Evolutionary conservation across 2,888 invertebrate genomes (phyloP), one percentile per base, ranked within the genome.

Genomic region (Bimastos eiseni): DNA sequence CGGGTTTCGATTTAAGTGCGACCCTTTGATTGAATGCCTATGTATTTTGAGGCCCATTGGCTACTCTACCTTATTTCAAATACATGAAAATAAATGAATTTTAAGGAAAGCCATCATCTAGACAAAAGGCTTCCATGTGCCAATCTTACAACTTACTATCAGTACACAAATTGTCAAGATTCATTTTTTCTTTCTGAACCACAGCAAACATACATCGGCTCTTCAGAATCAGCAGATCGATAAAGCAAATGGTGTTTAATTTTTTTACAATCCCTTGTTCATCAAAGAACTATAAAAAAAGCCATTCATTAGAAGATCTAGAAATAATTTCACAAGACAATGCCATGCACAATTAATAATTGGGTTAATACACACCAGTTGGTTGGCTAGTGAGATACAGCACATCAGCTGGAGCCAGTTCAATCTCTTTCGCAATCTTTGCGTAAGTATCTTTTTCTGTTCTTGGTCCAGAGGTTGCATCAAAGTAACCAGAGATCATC

Each of bases 341-440:
- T 70, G 70, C n/a, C n/a, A 11, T n/a, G n/a, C 30, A 70, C 30
- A 70, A 70, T 70, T 70, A 8, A 70, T 30, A 70, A 70, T 70
- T 70, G n/a, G 24, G 55, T 55, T 55, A 38, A 36, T 36, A 37
- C 88, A 88, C 91, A 97, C 98, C 98, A 96, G 96, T 96, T 6
- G 96, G 95, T 93, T 97, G 96, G 95, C 98, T 98, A 86, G 98
- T 98, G 30, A 98, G 96, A 95, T 98, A 99, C 36, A 98, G 94
- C 89, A 98, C 96, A 92, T 97, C 96, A 17, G 96, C 96, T 34
- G 97, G 95, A 83, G 96, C 95, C 91, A 96, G 96, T 90, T 96
- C 96, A 88, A 98, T 96, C 93, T 97, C 96, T 92, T 96, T 96
- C 1, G 96, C 96, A 92, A 99, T 98, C 89, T 96, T 96, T 90